Evolutionary conservation across 2,888 invertebrate genomes (phyloP), one percentile per base, ranked within the genome.

Genomic region (Bombyx huttoni): DNA sequence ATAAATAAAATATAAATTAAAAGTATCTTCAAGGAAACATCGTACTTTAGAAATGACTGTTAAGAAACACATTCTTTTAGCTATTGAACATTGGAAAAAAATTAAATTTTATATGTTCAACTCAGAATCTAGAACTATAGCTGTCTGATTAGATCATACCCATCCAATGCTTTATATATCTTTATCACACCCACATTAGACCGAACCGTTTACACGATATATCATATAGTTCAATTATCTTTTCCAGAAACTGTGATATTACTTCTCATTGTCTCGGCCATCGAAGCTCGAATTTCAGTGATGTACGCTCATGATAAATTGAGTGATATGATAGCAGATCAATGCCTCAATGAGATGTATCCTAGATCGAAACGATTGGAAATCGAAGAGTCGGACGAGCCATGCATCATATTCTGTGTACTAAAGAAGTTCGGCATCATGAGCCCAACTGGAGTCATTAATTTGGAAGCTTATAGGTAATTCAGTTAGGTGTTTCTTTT

Each of bases 371-470:
- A 73, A 48, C 68, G 63, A 13, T 55, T 79, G 1, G 78, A 81
- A 1, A 58, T 87, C 24, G 78, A 84, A 53, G 84, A 84, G 56
- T 84, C 85, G 0, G 87, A 87, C 34, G 85, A 81, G 51, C 63
- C 84, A 0, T 88, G 87, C 59, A 81, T 88, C 56, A 84, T 88
- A 53, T 85, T 75, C 62, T 88, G 87, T 53, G 86, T 88, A 0
- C 63, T 86, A 34, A 85, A 70, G 64, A 84, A 85, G 58, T 74
- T 88, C 9, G 84, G 84, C 3, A 85, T 88, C 51, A 88, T 88
- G 72, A 81, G 67, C 14, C 7, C 63, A 0, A 73, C 54, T 52
- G 87, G 87, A 0, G 57, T 63, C n/a, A 80, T 87, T 34, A 82
- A 83, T 63, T 68, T 86, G 60, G 81, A 86, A n/a, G 59, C 70